Evolutionary conservation across 2,888 invertebrate genomes (phyloP).

Genomic region (Oxytorus armatus): DNA sequence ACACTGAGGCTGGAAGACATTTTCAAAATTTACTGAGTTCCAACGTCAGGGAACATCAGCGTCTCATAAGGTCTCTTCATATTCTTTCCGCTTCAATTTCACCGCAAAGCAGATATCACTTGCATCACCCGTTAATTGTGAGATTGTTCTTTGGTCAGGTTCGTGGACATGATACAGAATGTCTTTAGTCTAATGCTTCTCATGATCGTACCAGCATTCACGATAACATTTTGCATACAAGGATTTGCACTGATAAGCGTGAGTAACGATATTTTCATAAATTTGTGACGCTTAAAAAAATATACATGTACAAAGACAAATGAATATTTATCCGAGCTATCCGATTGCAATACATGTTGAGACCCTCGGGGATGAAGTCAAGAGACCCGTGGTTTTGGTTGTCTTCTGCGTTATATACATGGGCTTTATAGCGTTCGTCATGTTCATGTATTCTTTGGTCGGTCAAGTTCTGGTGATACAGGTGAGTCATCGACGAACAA

Average conservation of each 20-base stretch:
- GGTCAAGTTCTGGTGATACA: too few relatives aligned
- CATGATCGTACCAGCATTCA: constrained; percentile 22
- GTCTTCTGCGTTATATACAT: constrained; percentile 19
- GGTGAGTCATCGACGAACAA: too few relatives aligned
- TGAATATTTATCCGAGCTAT: too few relatives aligned
- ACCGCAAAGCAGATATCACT: too few relatives aligned
- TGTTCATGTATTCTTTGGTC: too few relatives aligned
- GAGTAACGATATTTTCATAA: constrained; percentile 14
- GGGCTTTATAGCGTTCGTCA: too few relatives aligned
- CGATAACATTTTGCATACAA: constrained; percentile 39
- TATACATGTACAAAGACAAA: too few relatives aligned
- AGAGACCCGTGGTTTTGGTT: constrained; percentile 6
- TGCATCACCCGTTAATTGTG: not conserved
- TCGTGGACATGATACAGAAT: constrained; percentile 32
- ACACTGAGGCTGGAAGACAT: not conserved
- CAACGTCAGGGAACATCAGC: constrained; percentile 32
- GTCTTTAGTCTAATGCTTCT: constrained; percentile 49
- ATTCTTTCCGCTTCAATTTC: too few relatives aligned
- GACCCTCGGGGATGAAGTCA: too few relatives aligned
- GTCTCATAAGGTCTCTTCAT: constrained; percentile 42
- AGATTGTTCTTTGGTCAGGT: constrained; percentile 8
- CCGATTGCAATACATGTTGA: too few relatives aligned
- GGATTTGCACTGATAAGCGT: constrained; percentile 41
- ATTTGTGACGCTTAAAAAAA: too few relatives aligned
- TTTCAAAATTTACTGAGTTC: constrained; percentile 28